These are phyloP conservation scores for Phrynocephalus guinanensis DNA, from an alignment of 2,797 vertebrate species.

Conservation along the genomic window DNA sequence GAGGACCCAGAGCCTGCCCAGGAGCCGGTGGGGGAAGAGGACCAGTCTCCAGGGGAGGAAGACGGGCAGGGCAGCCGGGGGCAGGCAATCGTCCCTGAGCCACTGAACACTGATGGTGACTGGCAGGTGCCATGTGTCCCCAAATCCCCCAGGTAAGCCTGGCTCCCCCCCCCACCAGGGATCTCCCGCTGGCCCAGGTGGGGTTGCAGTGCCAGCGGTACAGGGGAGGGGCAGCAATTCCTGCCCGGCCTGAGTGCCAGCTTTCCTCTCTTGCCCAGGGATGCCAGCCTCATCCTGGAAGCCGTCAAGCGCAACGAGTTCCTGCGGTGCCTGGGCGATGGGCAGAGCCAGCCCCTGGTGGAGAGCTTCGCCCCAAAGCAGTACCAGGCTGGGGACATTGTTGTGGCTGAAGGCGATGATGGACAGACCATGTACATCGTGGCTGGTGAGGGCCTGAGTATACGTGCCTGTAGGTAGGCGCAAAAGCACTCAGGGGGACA, in stretches of 20 bases:
- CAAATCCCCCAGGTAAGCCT: constrained; percentile 78
- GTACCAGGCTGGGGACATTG: constrained; percentile 65
- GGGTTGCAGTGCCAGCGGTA: not conserved
- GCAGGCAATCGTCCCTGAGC: constrained; percentile 81
- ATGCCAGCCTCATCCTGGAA: constrained; percentile 80
- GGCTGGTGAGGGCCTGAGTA: constrained; percentile 71
- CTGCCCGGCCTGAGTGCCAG: too few species aligned
- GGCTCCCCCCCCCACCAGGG: not conserved
- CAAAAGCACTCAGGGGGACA: too few species aligned
- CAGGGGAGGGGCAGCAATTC: too few species aligned
- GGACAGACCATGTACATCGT: constrained; percentile 86
- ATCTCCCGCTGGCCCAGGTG: not conserved
- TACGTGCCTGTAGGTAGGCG: not conserved
- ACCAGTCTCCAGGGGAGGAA: constrained; percentile 59
- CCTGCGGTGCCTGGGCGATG: constrained; percentile 83
- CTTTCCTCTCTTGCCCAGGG: constrained; percentile 64
- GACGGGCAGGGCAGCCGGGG: constrained; percentile 76
- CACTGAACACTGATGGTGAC: constrained; percentile 71
- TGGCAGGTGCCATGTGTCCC: constrained; percentile 62
- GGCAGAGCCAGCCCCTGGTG: constrained; percentile 82
- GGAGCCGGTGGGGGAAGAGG: not conserved
- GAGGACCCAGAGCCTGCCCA: not conserved
- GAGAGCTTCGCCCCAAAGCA: constrained; percentile 72
- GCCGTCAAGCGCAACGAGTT: constrained; percentile 84
- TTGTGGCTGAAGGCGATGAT: constrained; percentile 84